Percentiles rank a stretch among this genome's conserved stretches.
phyloP scores from a whole-genome alignment of 2,888 invertebrate genomes.

The Elegia similella region DNA sequence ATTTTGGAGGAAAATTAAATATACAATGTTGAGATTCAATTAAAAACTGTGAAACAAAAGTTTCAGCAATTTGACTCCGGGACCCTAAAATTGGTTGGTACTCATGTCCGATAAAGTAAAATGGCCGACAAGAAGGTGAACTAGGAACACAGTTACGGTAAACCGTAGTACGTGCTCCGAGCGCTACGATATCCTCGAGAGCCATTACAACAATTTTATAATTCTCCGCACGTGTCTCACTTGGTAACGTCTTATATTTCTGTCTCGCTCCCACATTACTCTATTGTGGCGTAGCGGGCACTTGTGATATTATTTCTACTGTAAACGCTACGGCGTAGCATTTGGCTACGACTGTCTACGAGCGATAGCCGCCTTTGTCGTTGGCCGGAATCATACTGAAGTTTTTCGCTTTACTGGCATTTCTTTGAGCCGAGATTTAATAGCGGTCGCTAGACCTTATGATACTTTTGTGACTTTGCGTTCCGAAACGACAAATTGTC shows the following conservation, averaged over 20 bases:
- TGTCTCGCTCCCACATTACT: constrained; percentile 26
- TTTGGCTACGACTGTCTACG: constrained; percentile 30
- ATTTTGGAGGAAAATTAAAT: no score
- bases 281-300: constrained; percentile 19
- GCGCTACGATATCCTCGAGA: no score
- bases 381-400: constrained; percentile 20
- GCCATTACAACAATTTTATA: no score
- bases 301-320: constrained; percentile 28
- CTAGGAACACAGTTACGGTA: no score
- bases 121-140: no score
- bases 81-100: no score
- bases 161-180: no score
- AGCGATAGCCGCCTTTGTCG: constrained; percentile 36
- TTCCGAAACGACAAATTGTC: not conserved
- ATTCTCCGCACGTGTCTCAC: constrained; percentile 20
- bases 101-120: no score
- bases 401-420: constrained; percentile 11
- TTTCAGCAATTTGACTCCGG: no score
- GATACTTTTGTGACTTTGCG: not conserved
- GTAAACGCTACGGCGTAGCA: constrained; percentile 29
- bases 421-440: constrained; percentile 15
- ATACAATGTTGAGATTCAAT: no score
- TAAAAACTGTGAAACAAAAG: no score
- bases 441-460: not conserved
- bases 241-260: constrained; percentile 12